Evolutionary conservation across 2,113 vertebrate species (phyloP).

Genomic region (Microtus oregoni): DNA sequence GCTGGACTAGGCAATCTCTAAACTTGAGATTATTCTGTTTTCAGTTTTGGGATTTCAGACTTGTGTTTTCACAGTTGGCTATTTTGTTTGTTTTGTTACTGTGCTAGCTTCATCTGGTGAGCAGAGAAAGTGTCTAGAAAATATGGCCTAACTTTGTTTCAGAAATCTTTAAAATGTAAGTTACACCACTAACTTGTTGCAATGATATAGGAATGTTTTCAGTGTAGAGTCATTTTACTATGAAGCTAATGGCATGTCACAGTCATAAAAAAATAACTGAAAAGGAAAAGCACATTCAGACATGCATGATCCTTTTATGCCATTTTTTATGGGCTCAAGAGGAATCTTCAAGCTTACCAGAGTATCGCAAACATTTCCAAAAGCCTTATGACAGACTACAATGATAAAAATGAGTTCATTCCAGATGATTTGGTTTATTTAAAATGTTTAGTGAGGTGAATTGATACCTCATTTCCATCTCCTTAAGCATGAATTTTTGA

Average conservation of each 20-base stretch:
- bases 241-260: constrained; percentile 12
- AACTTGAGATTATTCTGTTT: not conserved
- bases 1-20: not conserved
- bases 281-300: not conserved
- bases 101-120: not conserved
- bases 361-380: constrained; percentile 12
- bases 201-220: not conserved
- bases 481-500: not conserved
- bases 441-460: not conserved
- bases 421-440: constrained; percentile 41
- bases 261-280: constrained; percentile 26
- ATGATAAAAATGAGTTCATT: not conserved
- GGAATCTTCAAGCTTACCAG: constrained; percentile 13
- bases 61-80: no score
- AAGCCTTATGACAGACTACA: constrained; percentile 8
- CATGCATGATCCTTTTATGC: not conserved
- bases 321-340: not conserved
- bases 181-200: not conserved
- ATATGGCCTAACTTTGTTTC: not conserved
- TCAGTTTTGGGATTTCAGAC: not conserved
- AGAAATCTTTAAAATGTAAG: constrained; percentile 53
- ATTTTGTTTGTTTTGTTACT: not conserved
- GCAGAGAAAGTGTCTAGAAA: not conserved
- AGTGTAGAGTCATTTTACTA: constrained; percentile 26
- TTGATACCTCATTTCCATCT: not conserved